Conservation (phyloP, 2,113 vertebrate genomes). For the Callorhinus ursinus region DNA sequence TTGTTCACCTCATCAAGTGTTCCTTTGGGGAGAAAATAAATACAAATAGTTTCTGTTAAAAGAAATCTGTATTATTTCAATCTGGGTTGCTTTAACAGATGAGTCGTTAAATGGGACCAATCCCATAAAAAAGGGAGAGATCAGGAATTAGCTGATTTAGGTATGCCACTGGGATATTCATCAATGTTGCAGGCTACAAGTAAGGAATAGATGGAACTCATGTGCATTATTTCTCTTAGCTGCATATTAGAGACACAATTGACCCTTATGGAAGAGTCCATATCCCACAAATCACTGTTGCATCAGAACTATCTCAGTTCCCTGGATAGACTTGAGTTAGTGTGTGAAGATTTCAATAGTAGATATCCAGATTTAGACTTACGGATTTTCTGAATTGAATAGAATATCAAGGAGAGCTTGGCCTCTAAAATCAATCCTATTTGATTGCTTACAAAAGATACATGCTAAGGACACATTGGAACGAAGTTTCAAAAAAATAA, state of each 20-base stretch:
- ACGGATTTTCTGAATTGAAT: background rate
- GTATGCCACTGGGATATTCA: conserved; percentile 35
- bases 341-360: background rate
- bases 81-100: conserved; percentile 33
- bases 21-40: conserved; percentile 58
- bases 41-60: conserved; percentile 52
- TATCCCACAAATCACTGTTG: background rate
- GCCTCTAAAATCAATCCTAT: conserved; percentile 5
- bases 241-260: background rate
- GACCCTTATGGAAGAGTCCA: background rate
- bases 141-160: conserved; percentile 50
- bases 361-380: background rate
- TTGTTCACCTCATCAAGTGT: background rate
- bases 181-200: background rate
- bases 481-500: background rate
- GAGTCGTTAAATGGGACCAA: conserved; percentile 37
- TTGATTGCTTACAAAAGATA: conserved; percentile 15
- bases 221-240: background rate
- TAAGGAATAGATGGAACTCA: conserved; percentile 47
- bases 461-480: background rate
- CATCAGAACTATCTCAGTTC: background rate
- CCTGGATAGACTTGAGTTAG: background rate
- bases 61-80: conserved; percentile 51
- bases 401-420: background rate
- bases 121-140: background rate